Evolutionary conservation across 2,113 vertebrate species (phyloP), one percentile per base, ranked within the genome.

Genomic region (Crypturellus undulatus): DNA sequence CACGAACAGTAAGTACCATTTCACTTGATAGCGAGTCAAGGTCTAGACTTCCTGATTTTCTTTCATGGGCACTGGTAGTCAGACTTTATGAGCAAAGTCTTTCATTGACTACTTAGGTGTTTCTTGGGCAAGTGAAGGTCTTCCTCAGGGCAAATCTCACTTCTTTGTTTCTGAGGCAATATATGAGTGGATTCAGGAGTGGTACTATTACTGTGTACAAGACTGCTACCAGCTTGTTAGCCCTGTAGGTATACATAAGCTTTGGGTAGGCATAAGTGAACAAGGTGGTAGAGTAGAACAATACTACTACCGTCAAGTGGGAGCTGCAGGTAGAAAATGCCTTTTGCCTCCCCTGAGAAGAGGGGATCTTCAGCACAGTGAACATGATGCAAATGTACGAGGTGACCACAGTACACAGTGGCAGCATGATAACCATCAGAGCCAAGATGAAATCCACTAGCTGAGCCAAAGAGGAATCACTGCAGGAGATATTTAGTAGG

Each of bases 241-340:
- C 93, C 17, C 49, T 93, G 6, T 97, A 96, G 64, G 94, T 78
- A 8, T 98, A 97, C 96, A 97, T 97, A 58, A 91, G 89, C 69
- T 98, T 98, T 5, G 97, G 97, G 3, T 59, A 72, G 69, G 87
- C 75, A 0, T 98, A 98, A 20, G 97, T 98, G 89, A 97, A 98
- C 26, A 98, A 97, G 1, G 97, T 98, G 9, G 96, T 98, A 22
- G 96, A 98, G 28, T 97, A 98, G 77, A 98, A 98, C 25, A 97
- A 32, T 47, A 92, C 65, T 24, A 98, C 98, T 11, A 97, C 71
- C 0, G 84, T 80, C 54, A 98, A 73, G 67, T 98, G 97, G 36
- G 98, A 98, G 65, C 97, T 96, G 51, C 97, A 98, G 38, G 98
- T 98, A 24, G 98, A 98, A 92, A 98, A 98, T 6, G 96, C 97